A percentile compares a stretch with the other conserved stretches of the same genome.
Evolutionary conservation across 2,113 vertebrate genomes (phyloP).

Genomic region (Peromyscus polionotus): DNA sequence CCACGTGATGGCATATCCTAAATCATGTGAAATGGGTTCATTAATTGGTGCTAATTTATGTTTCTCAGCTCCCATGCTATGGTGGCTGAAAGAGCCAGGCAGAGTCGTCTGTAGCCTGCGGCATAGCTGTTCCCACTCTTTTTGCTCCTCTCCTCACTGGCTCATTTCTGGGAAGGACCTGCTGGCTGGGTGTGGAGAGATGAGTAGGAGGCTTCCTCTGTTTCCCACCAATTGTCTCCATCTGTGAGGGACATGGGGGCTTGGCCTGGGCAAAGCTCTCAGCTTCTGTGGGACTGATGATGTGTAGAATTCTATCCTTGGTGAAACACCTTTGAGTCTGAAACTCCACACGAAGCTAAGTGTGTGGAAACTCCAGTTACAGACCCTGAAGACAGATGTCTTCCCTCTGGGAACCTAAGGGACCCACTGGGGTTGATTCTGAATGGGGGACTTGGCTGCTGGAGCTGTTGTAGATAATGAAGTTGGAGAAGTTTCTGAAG

Average conservation of each 20-base stretch:
- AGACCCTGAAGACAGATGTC: not conserved
- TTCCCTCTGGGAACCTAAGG: accelerated
- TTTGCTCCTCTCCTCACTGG: accelerated
- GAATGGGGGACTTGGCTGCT: accelerated
- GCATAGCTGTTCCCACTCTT: accelerated
- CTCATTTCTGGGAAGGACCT: accelerated
- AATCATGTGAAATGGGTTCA: not conserved
- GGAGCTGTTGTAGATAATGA: accelerated
- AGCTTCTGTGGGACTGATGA: not conserved
- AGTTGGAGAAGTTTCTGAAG: not conserved
- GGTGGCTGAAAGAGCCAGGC: accelerated
- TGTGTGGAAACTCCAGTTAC: not conserved
- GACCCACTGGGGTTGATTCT: accelerated
- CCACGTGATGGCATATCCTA: not conserved
- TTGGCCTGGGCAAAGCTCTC: not conserved
- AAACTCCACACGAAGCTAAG: accelerated
- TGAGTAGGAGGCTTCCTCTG: too few species aligned
- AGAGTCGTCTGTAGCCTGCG: accelerated
- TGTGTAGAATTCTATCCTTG: not conserved
- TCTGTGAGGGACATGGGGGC: accelerated
- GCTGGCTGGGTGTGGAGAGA: not conserved
- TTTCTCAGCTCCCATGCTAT: accelerated
- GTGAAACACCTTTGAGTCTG: too few species aligned
- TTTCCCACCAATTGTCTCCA: accelerated
- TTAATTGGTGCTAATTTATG: not conserved